Evolutionary conservation across 2,888 invertebrate species (phyloP), one percentile per base, ranked within the genome.

Genomic region (Lithophane leautieri): DNA sequence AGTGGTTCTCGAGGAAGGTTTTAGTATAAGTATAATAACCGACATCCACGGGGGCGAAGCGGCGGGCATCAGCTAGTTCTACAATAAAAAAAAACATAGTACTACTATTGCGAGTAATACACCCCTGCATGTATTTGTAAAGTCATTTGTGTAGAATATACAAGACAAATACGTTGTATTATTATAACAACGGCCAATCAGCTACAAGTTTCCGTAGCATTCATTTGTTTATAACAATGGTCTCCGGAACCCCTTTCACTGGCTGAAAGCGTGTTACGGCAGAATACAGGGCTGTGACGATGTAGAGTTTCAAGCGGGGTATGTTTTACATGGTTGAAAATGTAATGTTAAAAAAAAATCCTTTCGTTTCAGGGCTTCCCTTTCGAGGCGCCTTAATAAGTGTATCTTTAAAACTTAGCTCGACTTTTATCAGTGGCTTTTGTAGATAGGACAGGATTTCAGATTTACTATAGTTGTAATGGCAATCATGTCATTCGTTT

Each of bases 201-300:
- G 73, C 34, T 28, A 58, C 76, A 63, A 76, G 85, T 75, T 86
- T 86, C 87, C 86, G 84, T 56, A 60, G 60, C 75, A 40, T 78
- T 71, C 83, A 85, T 69, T 73, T 80, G 83, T 83, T 80, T 67
- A 52, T n/a, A 73, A 81, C 83, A 86, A 87, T 73, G 65, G 61
- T 50, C 19, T 58, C 58, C 73, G 75, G 62, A 61, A 22, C 65
- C 28, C 47, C 25, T 25, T 83, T 70, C 22, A 47, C n/a, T 34
- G n/a, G 8, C 34, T 47, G 52, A 52, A 22, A 28, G n/a, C 28
- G 62, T 40, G 44, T 28, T 25, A 42, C 6, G 54, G 28, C 69
- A 81, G 60, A 58, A 40, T 14, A 67, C 56, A 28, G 19, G 19
- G 19, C 44, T 60, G 47, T 8, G 42, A 60, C 34, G n/a, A 34